Evolutionary conservation across 2,888 invertebrate genomes (phyloP).

Genomic region (Aphrophora alni): DNA sequence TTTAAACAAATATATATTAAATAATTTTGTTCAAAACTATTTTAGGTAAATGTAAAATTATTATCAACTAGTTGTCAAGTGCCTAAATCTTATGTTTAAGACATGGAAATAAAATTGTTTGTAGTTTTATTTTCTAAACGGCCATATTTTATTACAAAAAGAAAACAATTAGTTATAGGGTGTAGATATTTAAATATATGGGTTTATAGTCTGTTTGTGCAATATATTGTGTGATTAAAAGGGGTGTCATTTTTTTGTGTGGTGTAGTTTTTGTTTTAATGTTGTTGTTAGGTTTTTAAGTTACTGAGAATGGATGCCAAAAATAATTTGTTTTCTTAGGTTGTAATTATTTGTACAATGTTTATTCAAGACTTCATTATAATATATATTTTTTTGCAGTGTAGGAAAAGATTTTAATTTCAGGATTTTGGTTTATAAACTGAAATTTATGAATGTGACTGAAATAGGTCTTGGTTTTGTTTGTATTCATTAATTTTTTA

Average conservation of each 20-base stretch:
- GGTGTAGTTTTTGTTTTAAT: background rate
- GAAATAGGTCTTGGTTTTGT: too few species aligned
- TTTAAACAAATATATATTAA: too few species aligned
- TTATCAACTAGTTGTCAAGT: too few species aligned
- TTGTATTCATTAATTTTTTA: too few species aligned
- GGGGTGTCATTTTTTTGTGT: background rate
- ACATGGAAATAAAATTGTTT: background rate
- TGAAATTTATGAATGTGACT: too few species aligned
- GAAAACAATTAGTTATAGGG: background rate
- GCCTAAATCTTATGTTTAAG: background rate
- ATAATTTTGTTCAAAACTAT: too few species aligned
- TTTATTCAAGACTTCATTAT: too few species aligned
- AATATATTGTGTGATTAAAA: background rate
- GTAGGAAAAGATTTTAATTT: too few species aligned
- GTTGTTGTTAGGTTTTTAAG: background rate
- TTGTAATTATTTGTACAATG: background rate
- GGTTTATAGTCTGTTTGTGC: background rate
- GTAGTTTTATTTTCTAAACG: background rate
- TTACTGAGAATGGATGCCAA: slow-evolving; percentile 2
- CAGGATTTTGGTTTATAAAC: too few species aligned
- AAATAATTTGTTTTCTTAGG: background rate
- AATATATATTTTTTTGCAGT: too few species aligned
- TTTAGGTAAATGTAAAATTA: too few species aligned
- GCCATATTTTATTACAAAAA: background rate
- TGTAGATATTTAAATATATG: slow-evolving; percentile 3